Evolutionary conservation across 2,888 invertebrate genomes (phyloP).

Genomic region (Agrilus cyanescens): DNA sequence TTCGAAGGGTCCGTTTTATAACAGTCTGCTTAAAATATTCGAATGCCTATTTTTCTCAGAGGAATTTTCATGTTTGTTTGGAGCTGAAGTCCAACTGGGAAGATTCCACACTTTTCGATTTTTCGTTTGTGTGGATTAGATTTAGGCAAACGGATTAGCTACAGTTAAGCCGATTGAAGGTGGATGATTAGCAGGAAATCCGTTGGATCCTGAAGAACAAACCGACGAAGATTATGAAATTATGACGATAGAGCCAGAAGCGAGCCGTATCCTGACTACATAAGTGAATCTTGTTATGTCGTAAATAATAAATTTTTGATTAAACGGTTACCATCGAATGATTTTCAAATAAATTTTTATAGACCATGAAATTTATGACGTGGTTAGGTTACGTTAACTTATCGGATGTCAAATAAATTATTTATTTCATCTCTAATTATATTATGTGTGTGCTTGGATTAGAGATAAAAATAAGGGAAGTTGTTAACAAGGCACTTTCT

Average conservation of each 20-base stretch:
- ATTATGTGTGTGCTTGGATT: too few relatives aligned
- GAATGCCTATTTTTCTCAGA: constrained; percentile 69
- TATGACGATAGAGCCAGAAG: constrained; percentile 48
- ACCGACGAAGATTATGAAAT: constrained; percentile 59
- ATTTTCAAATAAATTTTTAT: too few relatives aligned
- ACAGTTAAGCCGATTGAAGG: constrained; percentile 64
- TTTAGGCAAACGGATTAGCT: constrained; percentile 63
- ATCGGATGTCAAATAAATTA: too few relatives aligned
- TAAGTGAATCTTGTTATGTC: too few relatives aligned
- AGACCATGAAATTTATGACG: too few relatives aligned
- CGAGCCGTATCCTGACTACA: constrained; percentile 8
- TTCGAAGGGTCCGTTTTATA: constrained; percentile 55
- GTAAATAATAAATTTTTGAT: too few relatives aligned
- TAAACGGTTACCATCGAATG: too few relatives aligned
- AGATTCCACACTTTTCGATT: constrained; percentile 42
- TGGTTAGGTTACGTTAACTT: too few relatives aligned
- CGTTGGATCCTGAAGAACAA: constrained; percentile 48
- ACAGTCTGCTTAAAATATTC: constrained; percentile 67
- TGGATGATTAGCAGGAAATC: constrained; percentile 53
- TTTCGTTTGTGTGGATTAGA: constrained; percentile 50
- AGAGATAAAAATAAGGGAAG: too few relatives aligned
- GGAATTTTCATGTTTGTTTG: constrained; percentile 72
- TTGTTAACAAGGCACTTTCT: too few relatives aligned
- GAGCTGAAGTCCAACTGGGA: constrained; percentile 59
- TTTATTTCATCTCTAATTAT: too few relatives aligned